phyloP scores from a whole-genome alignment of 1,140 invertebrate species.

The Drosophila mojavensis region DNA sequence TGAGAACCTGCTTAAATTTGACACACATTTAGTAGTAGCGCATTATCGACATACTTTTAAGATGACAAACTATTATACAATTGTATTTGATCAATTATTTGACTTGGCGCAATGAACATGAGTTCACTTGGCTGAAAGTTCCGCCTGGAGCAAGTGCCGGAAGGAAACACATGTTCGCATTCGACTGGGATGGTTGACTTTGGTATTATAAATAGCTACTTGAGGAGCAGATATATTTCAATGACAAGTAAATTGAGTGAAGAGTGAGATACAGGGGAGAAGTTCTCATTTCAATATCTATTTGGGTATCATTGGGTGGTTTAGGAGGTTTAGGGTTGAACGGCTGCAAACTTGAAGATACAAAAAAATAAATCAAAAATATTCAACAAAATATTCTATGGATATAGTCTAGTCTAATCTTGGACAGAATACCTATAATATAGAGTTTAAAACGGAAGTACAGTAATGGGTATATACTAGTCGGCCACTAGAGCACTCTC shows the following conservation, averaged over 20 bases:
- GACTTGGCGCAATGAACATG: not conserved
- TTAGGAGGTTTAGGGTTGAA: no score
- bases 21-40: constrained; percentile 2
- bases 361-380: no score
- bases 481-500: constrained; percentile 1
- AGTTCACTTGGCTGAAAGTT: not conserved
- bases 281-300: not conserved
- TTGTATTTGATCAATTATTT: not conserved
- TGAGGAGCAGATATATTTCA: constrained; percentile 36
- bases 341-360: no score
- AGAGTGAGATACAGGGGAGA: not conserved
- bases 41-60: constrained; percentile 1
- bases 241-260: constrained; percentile 1
- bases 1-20: constrained; percentile 22
- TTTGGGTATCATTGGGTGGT: no score
- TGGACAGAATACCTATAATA: no score
- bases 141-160: constrained; percentile 8
- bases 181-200: constrained; percentile 61
- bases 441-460: not conserved
- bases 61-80: not conserved
- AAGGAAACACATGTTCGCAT: constrained; percentile 45
- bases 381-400: no score
- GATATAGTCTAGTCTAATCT: no score
- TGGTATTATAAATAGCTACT: constrained; percentile 56
- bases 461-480: not conserved